These are phyloP conservation scores for Tolmerus cingulatus DNA, from an alignment of 2,888 invertebrate genomes.

Conservation along the genomic window DNA sequence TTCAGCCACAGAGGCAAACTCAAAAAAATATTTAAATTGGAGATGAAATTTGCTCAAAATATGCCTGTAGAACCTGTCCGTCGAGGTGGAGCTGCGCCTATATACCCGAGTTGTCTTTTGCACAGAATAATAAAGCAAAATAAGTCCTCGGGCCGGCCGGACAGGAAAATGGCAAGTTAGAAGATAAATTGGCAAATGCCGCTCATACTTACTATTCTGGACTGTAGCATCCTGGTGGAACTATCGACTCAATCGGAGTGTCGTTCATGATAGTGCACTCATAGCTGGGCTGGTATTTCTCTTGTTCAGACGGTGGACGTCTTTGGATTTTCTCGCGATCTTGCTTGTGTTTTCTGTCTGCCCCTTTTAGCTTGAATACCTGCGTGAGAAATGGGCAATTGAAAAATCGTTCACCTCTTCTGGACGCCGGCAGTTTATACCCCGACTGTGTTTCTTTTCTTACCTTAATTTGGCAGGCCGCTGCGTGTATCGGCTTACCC, in stretches of 20 bases:
- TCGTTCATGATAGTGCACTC: constrained; percentile 94
- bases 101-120: background rate
- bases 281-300: constrained; percentile 94
- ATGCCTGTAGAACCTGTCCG: background rate
- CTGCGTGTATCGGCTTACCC: constrained; percentile 81
- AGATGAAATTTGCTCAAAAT: background rate
- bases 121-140: background rate
- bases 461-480: constrained; percentile 96
- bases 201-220: constrained; percentile 62
- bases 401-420: background rate
- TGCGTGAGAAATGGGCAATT: constrained; percentile 51
- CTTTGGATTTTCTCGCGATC: constrained; percentile 94
- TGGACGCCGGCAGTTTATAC: constrained; percentile 59
- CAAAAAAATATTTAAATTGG: background rate
- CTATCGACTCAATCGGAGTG: constrained; percentile 67
- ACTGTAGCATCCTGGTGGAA: constrained; percentile 59
- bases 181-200: constrained; percentile 41
- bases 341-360: constrained; percentile 96
- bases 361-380: constrained; percentile 91
- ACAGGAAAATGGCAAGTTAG: constrained; percentile 21
- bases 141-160: background rate
- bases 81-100: background rate
- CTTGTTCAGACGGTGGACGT: constrained; percentile 81
- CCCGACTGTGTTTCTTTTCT: constrained; percentile 55
- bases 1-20: background rate